phyloP scores from a whole-genome alignment of 2,113 vertebrate species.

The Polypterus senegalus region DNA sequence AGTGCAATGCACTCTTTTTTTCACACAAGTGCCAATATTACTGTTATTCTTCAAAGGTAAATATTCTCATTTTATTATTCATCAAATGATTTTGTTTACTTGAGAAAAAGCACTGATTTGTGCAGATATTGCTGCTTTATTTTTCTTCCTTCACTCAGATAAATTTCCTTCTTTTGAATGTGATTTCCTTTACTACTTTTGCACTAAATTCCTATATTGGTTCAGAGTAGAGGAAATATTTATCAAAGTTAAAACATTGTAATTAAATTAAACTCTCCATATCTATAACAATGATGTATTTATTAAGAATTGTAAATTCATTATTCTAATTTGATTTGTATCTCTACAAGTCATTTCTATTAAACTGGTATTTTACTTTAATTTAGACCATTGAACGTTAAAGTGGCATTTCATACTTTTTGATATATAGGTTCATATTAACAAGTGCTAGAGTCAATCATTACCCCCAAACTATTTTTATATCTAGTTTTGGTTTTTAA shows the following conservation, averaged over 20 bases:
- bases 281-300: too few relatives aligned
- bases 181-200: conserved; percentile 38
- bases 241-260: neutral
- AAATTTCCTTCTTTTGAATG: conserved; percentile 38
- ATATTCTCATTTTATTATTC: conserved; percentile 38
- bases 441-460: too few relatives aligned
- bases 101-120: conserved; percentile 55
- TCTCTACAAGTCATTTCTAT: too few relatives aligned
- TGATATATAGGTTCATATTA: too few relatives aligned
- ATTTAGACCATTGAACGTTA: too few relatives aligned
- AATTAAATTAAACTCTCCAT: too few relatives aligned
- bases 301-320: too few relatives aligned
- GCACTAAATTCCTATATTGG: conserved; percentile 37
- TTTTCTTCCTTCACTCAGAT: conserved; percentile 44
- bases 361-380: too few relatives aligned
- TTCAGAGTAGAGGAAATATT: conserved; percentile 20
- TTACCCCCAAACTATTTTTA: too few relatives aligned
- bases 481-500: too few relatives aligned
- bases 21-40: conserved; percentile 70
- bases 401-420: too few relatives aligned
- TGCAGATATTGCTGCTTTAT: conserved; percentile 63
- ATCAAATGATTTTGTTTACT: conserved; percentile 30
- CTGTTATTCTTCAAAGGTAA: conserved; percentile 54
- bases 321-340: too few relatives aligned
- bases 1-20: conserved; percentile 44